Evolutionary conservation across 1,140 invertebrate species (phyloP).

Genomic region (Babylonia areolata): DNA sequence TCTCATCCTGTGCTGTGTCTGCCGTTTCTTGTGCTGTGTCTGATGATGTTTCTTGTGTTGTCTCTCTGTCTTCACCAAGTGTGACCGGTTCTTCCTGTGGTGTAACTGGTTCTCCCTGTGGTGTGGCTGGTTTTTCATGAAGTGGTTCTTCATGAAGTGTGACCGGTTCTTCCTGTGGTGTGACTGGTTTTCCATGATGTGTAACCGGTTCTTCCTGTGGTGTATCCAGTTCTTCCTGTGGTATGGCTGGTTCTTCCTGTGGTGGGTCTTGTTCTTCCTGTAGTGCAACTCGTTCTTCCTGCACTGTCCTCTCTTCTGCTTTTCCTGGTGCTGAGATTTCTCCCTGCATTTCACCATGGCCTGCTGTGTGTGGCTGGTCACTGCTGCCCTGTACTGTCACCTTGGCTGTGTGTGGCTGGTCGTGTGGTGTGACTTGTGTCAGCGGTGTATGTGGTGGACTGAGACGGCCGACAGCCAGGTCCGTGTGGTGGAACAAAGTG

Average conservation of each 20-base stretch:
- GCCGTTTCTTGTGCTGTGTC: too few species aligned
- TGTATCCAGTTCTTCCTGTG: background rate
- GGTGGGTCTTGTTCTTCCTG: background rate
- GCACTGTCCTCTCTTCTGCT: background rate
- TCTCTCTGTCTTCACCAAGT: background rate
- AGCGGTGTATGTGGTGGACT: conserved; percentile 39
- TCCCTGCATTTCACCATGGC: background rate
- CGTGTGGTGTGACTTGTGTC: background rate
- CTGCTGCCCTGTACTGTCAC: too few species aligned
- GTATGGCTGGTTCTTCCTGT: background rate
- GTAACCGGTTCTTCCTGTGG: background rate
- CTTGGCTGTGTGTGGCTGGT: background rate
- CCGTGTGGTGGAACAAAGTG: conserved; percentile 81
- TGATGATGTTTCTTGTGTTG: too few species aligned
- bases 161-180: background rate
- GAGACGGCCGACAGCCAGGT: conserved; percentile 78
- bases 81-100: background rate
- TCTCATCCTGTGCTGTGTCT: too few species aligned
- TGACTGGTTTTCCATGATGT: too few species aligned
- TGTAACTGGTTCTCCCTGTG: background rate
- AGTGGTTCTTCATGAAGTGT: background rate
- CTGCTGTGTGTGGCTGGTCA: background rate
- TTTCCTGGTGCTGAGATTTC: background rate
- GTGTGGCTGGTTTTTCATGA: background rate
- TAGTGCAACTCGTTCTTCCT: background rate